Percentiles rank a stretch among this genome's conserved stretches.
These are phyloP conservation scores for Ophion ellenae DNA, from an alignment of 2,888 invertebrate genomes.

Conservation along the genomic window DNA sequence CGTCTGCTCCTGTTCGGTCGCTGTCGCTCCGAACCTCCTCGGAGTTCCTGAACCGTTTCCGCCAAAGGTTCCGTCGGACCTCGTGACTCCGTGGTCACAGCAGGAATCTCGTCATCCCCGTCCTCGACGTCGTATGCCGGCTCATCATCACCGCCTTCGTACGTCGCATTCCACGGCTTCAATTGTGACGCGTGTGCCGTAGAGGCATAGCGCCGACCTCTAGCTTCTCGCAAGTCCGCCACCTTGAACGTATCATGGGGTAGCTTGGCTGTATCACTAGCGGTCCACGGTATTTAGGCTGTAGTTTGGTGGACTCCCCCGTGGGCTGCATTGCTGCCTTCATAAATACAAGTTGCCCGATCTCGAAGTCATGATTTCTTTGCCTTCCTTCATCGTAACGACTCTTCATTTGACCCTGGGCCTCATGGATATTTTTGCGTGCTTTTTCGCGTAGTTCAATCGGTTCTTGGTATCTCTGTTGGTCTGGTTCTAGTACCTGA, in stretches of 20 bases:
- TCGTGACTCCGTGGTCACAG: background rate
- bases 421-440: background rate
- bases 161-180: constrained; percentile 6
- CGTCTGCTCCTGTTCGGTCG: too few species aligned
- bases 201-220: background rate
- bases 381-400: constrained; percentile 34
- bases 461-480: background rate
- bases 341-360: constrained; percentile 45
- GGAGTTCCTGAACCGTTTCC: background rate
- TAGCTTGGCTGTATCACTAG: background rate
- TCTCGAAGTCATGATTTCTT: background rate
- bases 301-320: constrained; percentile 50
- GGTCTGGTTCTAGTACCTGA: background rate
- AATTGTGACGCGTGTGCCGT: constrained; percentile 28
- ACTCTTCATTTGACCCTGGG: constrained; percentile 23
- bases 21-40: too few species aligned
- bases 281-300: constrained; percentile 20
- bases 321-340: constrained; percentile 22
- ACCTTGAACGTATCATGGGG: constrained; percentile 13
- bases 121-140: background rate
- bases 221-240: background rate
- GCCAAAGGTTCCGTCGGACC: background rate
- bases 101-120: background rate
- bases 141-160: background rate
- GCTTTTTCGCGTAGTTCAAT: constrained; percentile 33